A percentile compares a stretch with the other conserved stretches of the same genome.
Evolutionary conservation across 2,888 invertebrate species (phyloP).

Genomic region (Spodoptera littoralis): DNA sequence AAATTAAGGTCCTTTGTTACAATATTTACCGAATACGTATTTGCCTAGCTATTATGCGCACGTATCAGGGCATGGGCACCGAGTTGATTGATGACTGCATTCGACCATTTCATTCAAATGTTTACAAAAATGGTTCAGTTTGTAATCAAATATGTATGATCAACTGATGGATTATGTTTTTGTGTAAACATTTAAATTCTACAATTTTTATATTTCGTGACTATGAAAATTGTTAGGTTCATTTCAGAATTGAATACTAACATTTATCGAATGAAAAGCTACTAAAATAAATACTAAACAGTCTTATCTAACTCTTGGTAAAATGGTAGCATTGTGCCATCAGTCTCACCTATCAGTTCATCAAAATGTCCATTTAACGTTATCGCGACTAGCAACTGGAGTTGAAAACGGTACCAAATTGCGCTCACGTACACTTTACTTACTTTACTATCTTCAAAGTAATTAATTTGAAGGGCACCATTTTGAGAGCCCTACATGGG

Average conservation of each 20-base stretch:
- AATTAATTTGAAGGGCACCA: constrained; percentile 62
- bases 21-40: background rate
- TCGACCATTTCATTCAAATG: background rate
- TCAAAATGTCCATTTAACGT: constrained; percentile 58
- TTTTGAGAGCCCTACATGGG: constrained; percentile 15
- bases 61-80: too few relatives aligned
- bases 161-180: constrained; percentile 13
- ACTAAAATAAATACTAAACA: background rate
- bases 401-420: constrained; percentile 59
- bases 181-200: constrained; percentile 2
- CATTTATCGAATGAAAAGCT: background rate
- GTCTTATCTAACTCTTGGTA: background rate
- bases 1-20: background rate
- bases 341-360: constrained; percentile 52
- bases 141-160: constrained; percentile 5
- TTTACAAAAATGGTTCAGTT: background rate
- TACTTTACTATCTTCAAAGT: constrained; percentile 63
- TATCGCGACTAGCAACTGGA: constrained; percentile 55
- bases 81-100: constrained; percentile 15
- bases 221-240: constrained; percentile 5
- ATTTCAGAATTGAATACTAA: constrained; percentile 1
- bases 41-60: background rate
- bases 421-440: constrained; percentile 63
- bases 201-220: constrained; percentile 1
- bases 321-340: constrained; percentile 5